These are phyloP conservation scores for Stenurella melanura DNA, from an alignment of 2,888 invertebrate species.

Conservation along the genomic window DNA sequence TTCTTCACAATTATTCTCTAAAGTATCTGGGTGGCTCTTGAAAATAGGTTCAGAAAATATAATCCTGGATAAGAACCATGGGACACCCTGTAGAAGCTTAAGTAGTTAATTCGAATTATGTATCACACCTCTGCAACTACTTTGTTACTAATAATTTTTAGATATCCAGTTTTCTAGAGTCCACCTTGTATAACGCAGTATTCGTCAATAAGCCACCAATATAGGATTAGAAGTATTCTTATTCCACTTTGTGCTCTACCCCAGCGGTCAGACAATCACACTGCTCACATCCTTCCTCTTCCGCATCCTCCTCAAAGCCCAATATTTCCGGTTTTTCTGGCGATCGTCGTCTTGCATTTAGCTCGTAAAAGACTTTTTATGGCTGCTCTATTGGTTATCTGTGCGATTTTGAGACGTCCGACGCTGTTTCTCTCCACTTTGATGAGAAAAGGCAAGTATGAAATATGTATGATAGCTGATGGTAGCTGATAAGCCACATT, in stretches of 20 bases:
- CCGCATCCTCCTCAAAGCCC: conserved; percentile 48
- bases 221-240: conserved; percentile 36
- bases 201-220: conserved; percentile 52
- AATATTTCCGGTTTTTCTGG: conserved; percentile 61
- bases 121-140: too few species aligned
- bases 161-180: neutral
- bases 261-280: conserved; percentile 46
- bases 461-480: conserved; percentile 47
- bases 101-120: too few species aligned
- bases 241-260: conserved; percentile 27
- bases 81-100: too few species aligned
- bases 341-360: conserved; percentile 53
- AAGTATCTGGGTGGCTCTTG: too few species aligned
- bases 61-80: too few species aligned
- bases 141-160: too few species aligned
- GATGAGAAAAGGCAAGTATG: conserved; percentile 47
- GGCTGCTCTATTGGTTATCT: conserved; percentile 61
- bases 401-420: conserved; percentile 51
- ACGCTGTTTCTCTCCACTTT: conserved; percentile 42
- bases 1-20: too few species aligned
- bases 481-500: conserved; percentile 18
- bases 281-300: conserved; percentile 38
- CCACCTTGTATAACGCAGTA: conserved; percentile 21
- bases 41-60: too few species aligned
- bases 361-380: conserved; percentile 61